Conservation (phyloP, 2,113 vertebrate genomes). For the Limnothrissa miodon region DNA sequence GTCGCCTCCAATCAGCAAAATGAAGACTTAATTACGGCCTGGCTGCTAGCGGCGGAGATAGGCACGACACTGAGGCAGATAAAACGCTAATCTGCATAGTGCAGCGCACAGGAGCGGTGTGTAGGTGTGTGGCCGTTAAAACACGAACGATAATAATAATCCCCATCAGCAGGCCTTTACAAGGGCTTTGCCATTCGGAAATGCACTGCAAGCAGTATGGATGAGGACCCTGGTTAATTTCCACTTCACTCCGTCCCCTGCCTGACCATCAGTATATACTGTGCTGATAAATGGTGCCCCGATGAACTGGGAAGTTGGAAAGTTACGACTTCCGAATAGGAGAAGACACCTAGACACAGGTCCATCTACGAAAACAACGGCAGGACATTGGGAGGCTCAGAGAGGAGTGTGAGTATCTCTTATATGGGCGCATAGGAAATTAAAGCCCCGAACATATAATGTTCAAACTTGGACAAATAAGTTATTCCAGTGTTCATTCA, state of each 20-base stretch:
- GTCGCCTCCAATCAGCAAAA: neutral
- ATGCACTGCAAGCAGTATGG: neutral
- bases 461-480: too few relatives aligned
- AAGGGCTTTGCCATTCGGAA: slow-evolving; percentile 4
- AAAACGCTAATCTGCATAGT: neutral
- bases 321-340: too few relatives aligned
- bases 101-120: neutral
- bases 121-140: neutral
- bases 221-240: neutral
- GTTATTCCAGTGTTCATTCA: too few relatives aligned
- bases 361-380: too few relatives aligned
- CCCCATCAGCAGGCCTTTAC: neutral
- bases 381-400: too few relatives aligned
- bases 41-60: neutral
- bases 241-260: neutral
- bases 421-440: too few relatives aligned
- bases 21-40: neutral
- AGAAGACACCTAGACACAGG: too few relatives aligned
- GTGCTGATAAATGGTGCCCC: too few relatives aligned
- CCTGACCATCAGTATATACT: too few relatives aligned
- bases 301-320: too few relatives aligned
- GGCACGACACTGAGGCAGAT: neutral
- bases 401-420: too few relatives aligned
- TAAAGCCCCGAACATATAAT: neutral
- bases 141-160: neutral